Evolutionary conservation across 1,140 invertebrate species (phyloP), one percentile per base, ranked within the genome.

Genomic region (Euura lappo): DNA sequence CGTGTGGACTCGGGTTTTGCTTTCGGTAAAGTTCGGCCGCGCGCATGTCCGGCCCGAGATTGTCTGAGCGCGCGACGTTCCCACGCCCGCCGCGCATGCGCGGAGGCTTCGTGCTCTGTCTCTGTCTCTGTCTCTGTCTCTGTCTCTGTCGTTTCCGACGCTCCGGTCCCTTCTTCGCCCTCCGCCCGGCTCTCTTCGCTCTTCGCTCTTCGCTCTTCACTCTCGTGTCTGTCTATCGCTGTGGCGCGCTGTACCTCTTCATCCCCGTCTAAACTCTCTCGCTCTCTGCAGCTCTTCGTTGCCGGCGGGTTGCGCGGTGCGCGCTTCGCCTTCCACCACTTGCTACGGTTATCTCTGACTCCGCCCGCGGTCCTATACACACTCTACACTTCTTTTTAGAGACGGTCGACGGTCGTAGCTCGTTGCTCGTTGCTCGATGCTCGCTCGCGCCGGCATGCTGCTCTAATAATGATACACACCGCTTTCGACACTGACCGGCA

Each of bases 11-110:
- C 79, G 79, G 28, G 28, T 28, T 77, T 65, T 70, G 73, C 74
- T 76, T 73, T 83, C 82, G 82, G 77, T 28, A 70, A 75, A 76
- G 66, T 76, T 81, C 81, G 81, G 6, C 69, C 67, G 72, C 68
- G 70, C 72, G 75, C 70, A 72, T 74, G 71, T 73, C 44, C 68
- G 75, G 51, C 71, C 71, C 71, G 77, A 75, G 72, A 75, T 74
- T 76, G 77, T 78, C 72, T 74, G 73, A 72, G 71, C 77, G 79
- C 80, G 83, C 80, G 81, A 84, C 84, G 84, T 87, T 87, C 86
- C 85, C 85, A 87, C 86, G 86, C 81, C 83, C 79, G 79, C 72
- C 77, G 81, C 83, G 80, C 81, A 83, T 85, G 83, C 83, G 81
- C 79, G 68, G 44, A 82, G 79, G 79, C 72, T 76, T 80, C 83